Evolutionary conservation across 2,113 vertebrate genomes (phyloP).

Genomic region (Hydropotes inermis): DNA sequence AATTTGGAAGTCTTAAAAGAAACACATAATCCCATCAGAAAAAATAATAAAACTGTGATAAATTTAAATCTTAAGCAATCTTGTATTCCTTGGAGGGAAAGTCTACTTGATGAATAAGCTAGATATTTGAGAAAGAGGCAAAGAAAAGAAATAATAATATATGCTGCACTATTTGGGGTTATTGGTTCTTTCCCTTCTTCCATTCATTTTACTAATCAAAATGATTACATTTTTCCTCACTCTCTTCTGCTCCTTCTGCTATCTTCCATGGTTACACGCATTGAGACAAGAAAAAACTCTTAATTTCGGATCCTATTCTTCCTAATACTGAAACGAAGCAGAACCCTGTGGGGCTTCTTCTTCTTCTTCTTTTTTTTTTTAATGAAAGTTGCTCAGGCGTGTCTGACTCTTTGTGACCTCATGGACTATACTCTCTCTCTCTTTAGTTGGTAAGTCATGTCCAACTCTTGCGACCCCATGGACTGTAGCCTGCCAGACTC

Average conservation of each 20-base stretch:
- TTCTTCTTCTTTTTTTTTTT: background rate
- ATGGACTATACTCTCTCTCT: background rate
- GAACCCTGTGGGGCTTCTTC: background rate
- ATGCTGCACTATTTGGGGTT: background rate
- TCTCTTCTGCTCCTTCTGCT: background rate
- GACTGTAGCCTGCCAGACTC: background rate
- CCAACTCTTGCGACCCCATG: background rate
- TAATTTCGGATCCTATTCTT: background rate
- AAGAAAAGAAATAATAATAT: background rate
- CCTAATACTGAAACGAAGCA: background rate
- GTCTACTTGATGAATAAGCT: background rate
- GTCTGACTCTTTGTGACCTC: background rate
- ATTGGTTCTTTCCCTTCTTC: background rate
- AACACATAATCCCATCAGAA: background rate
- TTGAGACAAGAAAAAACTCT: background rate
- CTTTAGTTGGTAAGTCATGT: background rate
- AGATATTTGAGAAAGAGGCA: background rate
- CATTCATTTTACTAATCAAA: background rate
- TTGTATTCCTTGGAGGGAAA: background rate
- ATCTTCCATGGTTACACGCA: background rate
- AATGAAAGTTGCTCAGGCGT: background rate
- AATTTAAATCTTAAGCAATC: slow-evolving; percentile 23
- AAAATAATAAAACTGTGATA: background rate
- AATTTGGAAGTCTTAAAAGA: background rate
- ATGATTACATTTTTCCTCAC: background rate